A percentile compares a stretch with the other conserved stretches of the same genome.
These are phyloP conservation scores for Dinomys branickii DNA, from an alignment of 2,113 vertebrate genomes.

Conservation along the genomic window DNA sequence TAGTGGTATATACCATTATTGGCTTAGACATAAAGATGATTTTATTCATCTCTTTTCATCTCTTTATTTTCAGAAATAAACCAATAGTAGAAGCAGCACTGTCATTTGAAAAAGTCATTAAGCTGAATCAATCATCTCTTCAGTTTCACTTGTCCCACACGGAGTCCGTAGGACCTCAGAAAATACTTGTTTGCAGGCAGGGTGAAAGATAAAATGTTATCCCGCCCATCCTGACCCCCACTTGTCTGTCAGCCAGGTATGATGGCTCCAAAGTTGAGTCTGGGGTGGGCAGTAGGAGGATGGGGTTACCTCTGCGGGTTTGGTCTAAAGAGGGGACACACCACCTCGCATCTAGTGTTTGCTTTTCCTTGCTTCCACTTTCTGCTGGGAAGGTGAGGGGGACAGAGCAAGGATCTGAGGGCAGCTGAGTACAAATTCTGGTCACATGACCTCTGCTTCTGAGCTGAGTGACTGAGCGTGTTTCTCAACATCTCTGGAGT, in stretches of 20 bases:
- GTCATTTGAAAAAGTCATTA: neutral
- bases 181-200: neutral
- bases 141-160: neutral
- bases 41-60: neutral
- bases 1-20: neutral
- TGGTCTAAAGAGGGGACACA: neutral
- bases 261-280: neutral
- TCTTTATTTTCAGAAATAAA: neutral
- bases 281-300: neutral
- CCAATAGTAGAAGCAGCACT: neutral
- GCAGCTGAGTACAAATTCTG: neutral
- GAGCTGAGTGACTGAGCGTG: neutral
- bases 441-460: neutral
- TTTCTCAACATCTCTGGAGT: neutral
- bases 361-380: neutral
- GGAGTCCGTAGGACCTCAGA: neutral
- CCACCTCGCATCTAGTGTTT: neutral
- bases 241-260: neutral
- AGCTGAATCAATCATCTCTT: neutral
- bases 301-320: neutral
- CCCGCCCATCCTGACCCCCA: neutral
- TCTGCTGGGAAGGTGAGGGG: neutral
- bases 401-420: neutral
- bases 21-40: no score
- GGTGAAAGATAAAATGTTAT: neutral